Conservation (phyloP, 1,140 invertebrate species). For the Pissodes strobi region DNA sequence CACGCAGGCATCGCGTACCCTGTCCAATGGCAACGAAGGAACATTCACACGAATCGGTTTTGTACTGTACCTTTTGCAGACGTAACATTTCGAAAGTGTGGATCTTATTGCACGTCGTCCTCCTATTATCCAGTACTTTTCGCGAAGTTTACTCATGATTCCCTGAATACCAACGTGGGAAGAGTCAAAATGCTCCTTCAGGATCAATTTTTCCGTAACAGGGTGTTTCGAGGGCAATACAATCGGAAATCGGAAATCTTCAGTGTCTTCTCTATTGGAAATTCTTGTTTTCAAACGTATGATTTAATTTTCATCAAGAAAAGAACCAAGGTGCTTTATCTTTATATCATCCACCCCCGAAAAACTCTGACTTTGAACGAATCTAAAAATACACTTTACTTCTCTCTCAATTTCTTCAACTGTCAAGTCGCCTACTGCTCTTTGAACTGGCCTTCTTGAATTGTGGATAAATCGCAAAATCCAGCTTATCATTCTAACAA, state of each 20-base stretch:
- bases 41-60: conserved; percentile 38
- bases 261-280: conserved; percentile 36
- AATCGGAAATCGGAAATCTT: conserved; percentile 41
- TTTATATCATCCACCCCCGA: conserved; percentile 22
- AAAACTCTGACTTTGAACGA: too few species aligned
- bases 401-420: conserved; percentile 35
- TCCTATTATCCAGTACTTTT: conserved; percentile 29
- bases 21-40: conserved; percentile 41
- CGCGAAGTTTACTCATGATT: conserved; percentile 21
- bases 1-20: conserved; percentile 37
- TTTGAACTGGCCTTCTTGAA: conserved; percentile 25
- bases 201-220: conserved; percentile 19
- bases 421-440: conserved; percentile 22
- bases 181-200: conserved; percentile 12
- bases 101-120: conserved; percentile 16
- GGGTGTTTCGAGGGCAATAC: conserved; percentile 41
- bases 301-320: conserved; percentile 39
- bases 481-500: conserved; percentile 43
- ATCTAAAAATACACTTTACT: conserved; percentile 39
- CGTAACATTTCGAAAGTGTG: background rate
- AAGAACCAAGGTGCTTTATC: conserved; percentile 27
- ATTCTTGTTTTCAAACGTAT: conserved; percentile 41
- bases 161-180: conserved; percentile 27
- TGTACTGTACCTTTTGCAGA: conserved; percentile 23
- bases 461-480: conserved; percentile 44